Evolutionary conservation across 2,113 vertebrate species (phyloP).

Genomic region (Neolamprologus ventralis): DNA sequence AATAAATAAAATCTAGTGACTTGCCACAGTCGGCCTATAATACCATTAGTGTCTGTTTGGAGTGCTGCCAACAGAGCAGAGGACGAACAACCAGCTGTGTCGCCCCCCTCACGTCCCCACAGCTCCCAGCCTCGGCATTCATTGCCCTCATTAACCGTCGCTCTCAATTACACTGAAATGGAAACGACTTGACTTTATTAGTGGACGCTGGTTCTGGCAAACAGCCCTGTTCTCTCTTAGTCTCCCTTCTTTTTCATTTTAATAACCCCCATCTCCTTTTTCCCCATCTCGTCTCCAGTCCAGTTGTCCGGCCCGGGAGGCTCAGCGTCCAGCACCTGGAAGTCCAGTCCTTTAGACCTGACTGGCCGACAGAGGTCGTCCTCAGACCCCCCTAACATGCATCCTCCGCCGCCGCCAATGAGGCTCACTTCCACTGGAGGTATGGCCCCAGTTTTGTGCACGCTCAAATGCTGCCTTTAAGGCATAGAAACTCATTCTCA

Average conservation of each 20-base stretch:
- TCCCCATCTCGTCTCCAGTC: conserved; percentile 49
- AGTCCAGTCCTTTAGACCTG: conserved; percentile 83
- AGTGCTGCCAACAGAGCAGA: conserved; percentile 14
- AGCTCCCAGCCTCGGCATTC: conserved; percentile 7
- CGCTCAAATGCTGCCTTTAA: not conserved
- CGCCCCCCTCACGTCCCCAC: not conserved
- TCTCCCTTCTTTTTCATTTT: not conserved
- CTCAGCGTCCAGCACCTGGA: conserved; percentile 82
- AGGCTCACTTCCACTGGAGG: conserved; percentile 89
- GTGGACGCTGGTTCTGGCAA: not conserved
- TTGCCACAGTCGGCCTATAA: not conserved
- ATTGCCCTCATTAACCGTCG: not conserved
- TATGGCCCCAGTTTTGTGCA: conserved; percentile 53
- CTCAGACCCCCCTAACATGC: conserved; percentile 96
- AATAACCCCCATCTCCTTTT: not conserved
- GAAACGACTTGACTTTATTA: not conserved
- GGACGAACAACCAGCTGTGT: conserved; percentile 15
- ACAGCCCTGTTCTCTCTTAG: not conserved
- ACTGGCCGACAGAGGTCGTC: conserved; percentile 91
- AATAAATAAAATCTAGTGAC: not conserved
- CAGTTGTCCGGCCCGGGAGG: conserved; percentile 77
- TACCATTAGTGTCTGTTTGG: conserved; percentile 32
- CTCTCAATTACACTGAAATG: conserved; percentile 6
- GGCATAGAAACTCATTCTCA: not conserved
- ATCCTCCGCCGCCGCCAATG: conserved; percentile 89